A percentile compares a stretch with the other conserved stretches of the same genome.
Conservation (phyloP, 30 jellyfish, hydroid and myxozoan genomes). For the Turritopsis rubra region DNA sequence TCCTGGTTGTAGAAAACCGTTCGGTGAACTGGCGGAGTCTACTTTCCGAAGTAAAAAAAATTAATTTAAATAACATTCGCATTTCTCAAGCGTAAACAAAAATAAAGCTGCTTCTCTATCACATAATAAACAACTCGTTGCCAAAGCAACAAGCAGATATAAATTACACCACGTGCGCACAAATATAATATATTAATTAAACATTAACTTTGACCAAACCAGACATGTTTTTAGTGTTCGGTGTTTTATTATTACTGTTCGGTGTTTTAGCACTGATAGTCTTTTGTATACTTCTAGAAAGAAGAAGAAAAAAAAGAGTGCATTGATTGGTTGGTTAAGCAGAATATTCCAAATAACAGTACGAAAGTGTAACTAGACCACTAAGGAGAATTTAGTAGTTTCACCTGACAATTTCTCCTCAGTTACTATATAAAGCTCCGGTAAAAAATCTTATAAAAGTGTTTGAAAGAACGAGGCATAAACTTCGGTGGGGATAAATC, state of each 20-base stretch:
- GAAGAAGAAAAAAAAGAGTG: not conserved
- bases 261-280: not conserved
- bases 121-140: not conserved
- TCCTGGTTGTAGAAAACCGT: not conserved
- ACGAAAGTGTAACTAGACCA: too few species aligned
- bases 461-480: too few species aligned
- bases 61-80: not conserved
- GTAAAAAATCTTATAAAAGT: too few species aligned
- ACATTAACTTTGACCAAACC: conserved; percentile 14
- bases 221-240: conserved; percentile 5
- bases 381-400: too few species aligned
- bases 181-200: not conserved
- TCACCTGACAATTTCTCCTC: too few species aligned
- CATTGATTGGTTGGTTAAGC: not conserved
- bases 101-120: not conserved
- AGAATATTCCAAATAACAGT: not conserved
- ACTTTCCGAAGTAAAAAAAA: not conserved
- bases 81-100: not conserved
- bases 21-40: not conserved
- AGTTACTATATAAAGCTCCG: too few species aligned
- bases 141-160: not conserved
- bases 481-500: too few species aligned
- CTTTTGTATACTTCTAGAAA: not conserved
- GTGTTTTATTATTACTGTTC: not conserved
- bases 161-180: not conserved